Percentiles rank a stretch among this genome's conserved stretches.
Conservation (phyloP, 2,888 invertebrate genomes). For the Amiota mariae region DNA sequence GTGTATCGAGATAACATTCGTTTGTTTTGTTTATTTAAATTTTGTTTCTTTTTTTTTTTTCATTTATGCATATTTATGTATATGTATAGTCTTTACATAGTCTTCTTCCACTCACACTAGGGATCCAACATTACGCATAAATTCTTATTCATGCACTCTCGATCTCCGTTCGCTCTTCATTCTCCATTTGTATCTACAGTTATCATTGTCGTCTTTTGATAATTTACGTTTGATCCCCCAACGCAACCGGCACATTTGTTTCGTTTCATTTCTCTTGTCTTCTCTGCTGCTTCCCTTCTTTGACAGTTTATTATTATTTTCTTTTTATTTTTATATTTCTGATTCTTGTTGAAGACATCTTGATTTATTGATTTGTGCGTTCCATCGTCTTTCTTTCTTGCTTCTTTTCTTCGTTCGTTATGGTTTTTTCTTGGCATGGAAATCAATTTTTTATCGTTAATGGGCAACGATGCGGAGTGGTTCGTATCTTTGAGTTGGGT, state of each 20-base stretch:
- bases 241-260: too few species aligned
- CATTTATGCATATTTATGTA: too few species aligned
- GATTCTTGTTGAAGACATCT: slow-evolving; percentile 16
- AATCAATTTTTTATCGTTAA: slow-evolving; percentile 26
- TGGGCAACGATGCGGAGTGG: not conserved
- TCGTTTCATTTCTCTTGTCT: too few species aligned
- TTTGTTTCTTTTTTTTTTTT: too few species aligned
- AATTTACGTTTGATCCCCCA: slow-evolving; percentile 3
- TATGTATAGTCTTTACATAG: too few species aligned
- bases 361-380: slow-evolving; percentile 28
- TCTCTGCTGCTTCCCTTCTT: not conserved
- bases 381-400: not conserved
- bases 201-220: slow-evolving; percentile 12
- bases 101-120: slow-evolving; percentile 11
- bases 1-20: slow-evolving; percentile 12
- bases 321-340: not conserved
- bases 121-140: not conserved
- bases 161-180: not conserved
- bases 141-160: not conserved
- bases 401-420: slow-evolving; percentile 2
- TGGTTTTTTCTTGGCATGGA: slow-evolving; percentile 1
- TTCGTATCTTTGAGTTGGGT: slow-evolving; percentile 9
- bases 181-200: not conserved
- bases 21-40: slow-evolving; percentile 7
- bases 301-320: not conserved